phyloP scores from a whole-genome alignment of 2,113 vertebrate genomes.

The Sinocyclocheilus anophthalmus region DNA sequence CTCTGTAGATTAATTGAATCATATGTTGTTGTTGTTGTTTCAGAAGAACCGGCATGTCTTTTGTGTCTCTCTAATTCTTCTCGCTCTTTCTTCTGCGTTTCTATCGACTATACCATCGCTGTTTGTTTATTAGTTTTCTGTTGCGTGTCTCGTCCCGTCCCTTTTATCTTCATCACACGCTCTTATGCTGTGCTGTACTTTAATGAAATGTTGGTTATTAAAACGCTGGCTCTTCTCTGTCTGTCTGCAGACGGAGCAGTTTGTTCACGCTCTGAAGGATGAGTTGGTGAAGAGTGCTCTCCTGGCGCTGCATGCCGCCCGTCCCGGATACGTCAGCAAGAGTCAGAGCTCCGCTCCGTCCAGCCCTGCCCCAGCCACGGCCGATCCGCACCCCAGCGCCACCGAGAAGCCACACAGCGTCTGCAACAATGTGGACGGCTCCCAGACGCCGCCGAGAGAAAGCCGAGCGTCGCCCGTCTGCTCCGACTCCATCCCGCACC shows the following conservation, averaged over 20 bases:
- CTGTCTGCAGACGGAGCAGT: conserved; percentile 86
- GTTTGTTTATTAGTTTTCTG: conserved; percentile 57
- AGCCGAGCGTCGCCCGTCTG: conserved; percentile 63
- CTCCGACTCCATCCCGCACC: conserved; percentile 86
- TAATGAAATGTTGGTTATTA: conserved; percentile 23
- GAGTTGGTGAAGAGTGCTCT: conserved; percentile 94
- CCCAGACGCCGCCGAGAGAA: conserved; percentile 52
- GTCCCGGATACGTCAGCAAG: conserved; percentile 85
- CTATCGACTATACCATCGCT: background rate
- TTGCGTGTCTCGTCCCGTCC: conserved; percentile 8
- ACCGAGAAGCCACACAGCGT: conserved; percentile 29
- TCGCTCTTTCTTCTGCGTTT: background rate
- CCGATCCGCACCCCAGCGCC: conserved; percentile 40
- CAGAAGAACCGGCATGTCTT: conserved; percentile 58
- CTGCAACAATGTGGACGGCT: conserved; percentile 71
- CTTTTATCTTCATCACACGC: conserved; percentile 8
- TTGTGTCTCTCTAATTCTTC: conserved; percentile 29
- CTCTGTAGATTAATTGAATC: conserved; percentile 73
- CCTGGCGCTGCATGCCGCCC: conserved; percentile 88
- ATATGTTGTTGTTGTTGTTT: conserved; percentile 66
- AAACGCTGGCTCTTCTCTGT: conserved; percentile 33
- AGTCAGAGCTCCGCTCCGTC: conserved; percentile 60
- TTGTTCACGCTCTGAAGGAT: conserved; percentile 94
- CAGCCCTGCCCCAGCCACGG: conserved; percentile 22
- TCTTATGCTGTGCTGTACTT: background rate